These are phyloP conservation scores for Drosophila kuntzei DNA, from an alignment of 2,888 invertebrate genomes.

Conservation along the genomic window DNA sequence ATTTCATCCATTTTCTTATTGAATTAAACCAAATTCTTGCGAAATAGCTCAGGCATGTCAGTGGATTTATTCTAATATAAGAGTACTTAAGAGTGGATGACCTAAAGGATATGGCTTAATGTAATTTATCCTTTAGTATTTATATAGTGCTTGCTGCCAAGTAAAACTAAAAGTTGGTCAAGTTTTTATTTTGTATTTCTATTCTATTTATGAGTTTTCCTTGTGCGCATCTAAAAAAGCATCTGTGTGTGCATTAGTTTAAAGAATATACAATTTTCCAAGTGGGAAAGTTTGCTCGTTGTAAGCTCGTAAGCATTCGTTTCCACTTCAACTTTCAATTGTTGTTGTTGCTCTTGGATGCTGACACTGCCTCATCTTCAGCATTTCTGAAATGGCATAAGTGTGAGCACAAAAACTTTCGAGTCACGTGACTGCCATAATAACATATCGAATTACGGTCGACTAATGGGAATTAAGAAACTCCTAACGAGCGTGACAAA, in stretches of 20 bases:
- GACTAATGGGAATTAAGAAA: slow-evolving; percentile 69
- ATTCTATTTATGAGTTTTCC: slow-evolving; percentile 43
- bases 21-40: neutral
- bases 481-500: slow-evolving; percentile 74
- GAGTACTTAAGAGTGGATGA: slow-evolving; percentile 59
- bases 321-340: slow-evolving; percentile 33
- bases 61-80: slow-evolving; percentile 5
- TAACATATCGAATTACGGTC: slow-evolving; percentile 70
- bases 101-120: slow-evolving; percentile 47
- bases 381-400: slow-evolving; percentile 43
- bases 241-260: slow-evolving; percentile 41
- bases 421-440: slow-evolving; percentile 66
- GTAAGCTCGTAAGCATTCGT: slow-evolving; percentile 51
- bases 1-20: slow-evolving; percentile 1
- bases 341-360: slow-evolving; percentile 1
- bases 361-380: slow-evolving; percentile 13
- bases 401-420: slow-evolving; percentile 29
- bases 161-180: slow-evolving; percentile 49
- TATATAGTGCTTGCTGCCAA: slow-evolving; percentile 50
- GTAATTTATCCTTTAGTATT: slow-evolving; percentile 28
- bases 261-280: slow-evolving; percentile 52
- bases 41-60: neutral
- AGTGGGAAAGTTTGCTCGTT: slow-evolving; percentile 61
- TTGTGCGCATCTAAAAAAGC: slow-evolving; percentile 4
- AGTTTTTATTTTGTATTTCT: slow-evolving; percentile 31